phyloP scores from a whole-genome alignment of 2,113 vertebrate species.

The Syngnathoides biaculeatus region DNA sequence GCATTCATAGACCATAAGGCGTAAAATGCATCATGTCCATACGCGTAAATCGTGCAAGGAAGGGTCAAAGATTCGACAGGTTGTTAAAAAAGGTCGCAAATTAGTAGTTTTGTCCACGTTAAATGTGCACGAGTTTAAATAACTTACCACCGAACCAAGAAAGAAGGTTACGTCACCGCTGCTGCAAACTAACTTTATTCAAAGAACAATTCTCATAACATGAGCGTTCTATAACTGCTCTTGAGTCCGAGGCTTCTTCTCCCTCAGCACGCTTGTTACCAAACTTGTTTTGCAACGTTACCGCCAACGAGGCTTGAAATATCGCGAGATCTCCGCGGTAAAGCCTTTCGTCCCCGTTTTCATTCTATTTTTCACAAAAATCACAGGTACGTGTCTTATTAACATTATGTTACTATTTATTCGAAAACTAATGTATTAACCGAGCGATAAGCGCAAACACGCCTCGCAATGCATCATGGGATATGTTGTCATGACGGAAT shows the following conservation, averaged over 20 bases:
- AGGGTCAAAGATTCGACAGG: neutral
- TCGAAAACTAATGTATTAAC: neutral
- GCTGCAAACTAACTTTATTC: too few relatives aligned
- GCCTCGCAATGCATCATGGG: constrained; percentile 45
- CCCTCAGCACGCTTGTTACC: constrained; percentile 24
- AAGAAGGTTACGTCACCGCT: neutral
- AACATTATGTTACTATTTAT: neutral
- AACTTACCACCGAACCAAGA: constrained; percentile 36
- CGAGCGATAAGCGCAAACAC: neutral
- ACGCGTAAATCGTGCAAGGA: neutral
- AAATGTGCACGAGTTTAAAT: neutral
- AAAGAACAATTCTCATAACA: neutral
- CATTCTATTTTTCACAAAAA: neutral
- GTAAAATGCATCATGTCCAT: neutral
- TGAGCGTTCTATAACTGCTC: neutral
- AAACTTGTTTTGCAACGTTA: constrained; percentile 43
- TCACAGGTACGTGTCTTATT: neutral
- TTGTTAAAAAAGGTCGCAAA: neutral
- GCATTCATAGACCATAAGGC: neutral
- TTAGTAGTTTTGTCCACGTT: neutral
- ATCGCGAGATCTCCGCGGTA: constrained; percentile 34
- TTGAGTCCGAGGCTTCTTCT: neutral
- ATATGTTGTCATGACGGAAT: constrained; percentile 28
- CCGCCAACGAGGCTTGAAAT: neutral
- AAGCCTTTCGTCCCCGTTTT: accelerated